Evolutionary conservation across 2,888 invertebrate genomes (phyloP), one percentile per base, ranked within the genome.

Genomic region (Cheilosia soror): DNA sequence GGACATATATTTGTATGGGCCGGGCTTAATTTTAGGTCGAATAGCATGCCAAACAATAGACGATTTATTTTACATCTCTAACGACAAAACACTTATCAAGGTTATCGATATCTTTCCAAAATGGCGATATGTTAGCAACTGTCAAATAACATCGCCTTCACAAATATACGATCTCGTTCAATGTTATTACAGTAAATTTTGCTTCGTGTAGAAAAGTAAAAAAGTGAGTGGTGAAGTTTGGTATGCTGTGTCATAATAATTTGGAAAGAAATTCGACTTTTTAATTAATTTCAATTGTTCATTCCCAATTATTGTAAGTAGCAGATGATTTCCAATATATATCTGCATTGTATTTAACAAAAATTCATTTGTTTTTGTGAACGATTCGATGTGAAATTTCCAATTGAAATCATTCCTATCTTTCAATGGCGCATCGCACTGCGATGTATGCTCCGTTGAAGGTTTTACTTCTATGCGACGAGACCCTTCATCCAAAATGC

Each of bases 171-270:
- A 68, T 85, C 62, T 77, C 31, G 29, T 66, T 81, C 80, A 72
- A 80, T 80, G 85, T 77, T 72, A 76, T 81, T 85, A 77, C 85
- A 62, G 85, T 85, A 81, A 72, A 85, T 77, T 37, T 37, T 58
- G 60, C 11, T 76, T 81, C 81, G 81, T 85, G 68, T 73, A 73
- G 73, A 55, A 71, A 58, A 7, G n/a, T 58, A 72, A 80, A 69
- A 76, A 85, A 85, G 85, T 81, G 85, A 85, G 85, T 85, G 85
- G 85, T 85, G 85, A 63, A 85, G 85, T 85, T 85, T 77, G 85
- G 77, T 85, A 81, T 81, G 85, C 85, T 77, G 85, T 85, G 85
- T 85, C 85, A 85, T 85, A 81, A 76, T 81, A 85, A 85, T 85
- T 85, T 77, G 72, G 76, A 72, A 81, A 25, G 63, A 63, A 80